A percentile compares a stretch with the other conserved stretches of the same genome.
These are phyloP conservation scores for Odontocolon sp. DNA, from an alignment of 2,888 invertebrate genomes.

Conservation along the genomic window DNA sequence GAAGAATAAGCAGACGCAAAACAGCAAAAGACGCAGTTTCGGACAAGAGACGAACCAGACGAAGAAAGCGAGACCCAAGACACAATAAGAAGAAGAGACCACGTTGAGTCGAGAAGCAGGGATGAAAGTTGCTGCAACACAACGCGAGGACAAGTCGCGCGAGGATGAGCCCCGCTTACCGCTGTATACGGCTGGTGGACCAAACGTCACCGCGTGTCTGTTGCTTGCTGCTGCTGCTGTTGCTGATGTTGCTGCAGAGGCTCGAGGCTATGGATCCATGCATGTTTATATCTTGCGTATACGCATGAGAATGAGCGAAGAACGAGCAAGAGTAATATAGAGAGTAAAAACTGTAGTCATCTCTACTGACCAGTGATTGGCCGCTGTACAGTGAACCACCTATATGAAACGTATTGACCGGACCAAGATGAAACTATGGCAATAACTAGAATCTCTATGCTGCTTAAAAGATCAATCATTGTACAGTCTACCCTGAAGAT, in stretches of 20 bases:
- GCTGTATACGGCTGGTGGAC: slow-evolving; percentile 35
- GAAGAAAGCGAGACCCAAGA: not conserved
- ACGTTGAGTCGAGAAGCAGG: slow-evolving; percentile 33
- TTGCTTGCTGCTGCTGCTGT: slow-evolving; percentile 44
- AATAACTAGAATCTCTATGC: too few relatives aligned
- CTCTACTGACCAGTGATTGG: too few relatives aligned
- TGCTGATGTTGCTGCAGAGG: slow-evolving; percentile 61
- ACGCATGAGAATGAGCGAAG: slow-evolving; percentile 27
- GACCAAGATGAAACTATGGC: too few relatives aligned
- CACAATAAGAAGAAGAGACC: slow-evolving; percentile 12
- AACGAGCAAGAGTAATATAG: slow-evolving; percentile 37
- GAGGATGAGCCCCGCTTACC: slow-evolving; percentile 29
- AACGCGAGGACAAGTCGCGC: slow-evolving; percentile 47
- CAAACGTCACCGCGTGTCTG: slow-evolving; percentile 36
- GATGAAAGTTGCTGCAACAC: slow-evolving; percentile 41
- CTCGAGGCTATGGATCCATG: slow-evolving; percentile 32
- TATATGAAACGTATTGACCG: too few relatives aligned
- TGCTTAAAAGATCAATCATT: too few relatives aligned
- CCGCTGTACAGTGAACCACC: too few relatives aligned
- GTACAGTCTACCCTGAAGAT: too few relatives aligned
- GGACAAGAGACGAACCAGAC: too few relatives aligned
- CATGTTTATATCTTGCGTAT: slow-evolving; percentile 29
- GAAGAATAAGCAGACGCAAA: slow-evolving; percentile 33
- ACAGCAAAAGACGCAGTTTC: not conserved
- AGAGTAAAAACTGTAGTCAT: too few relatives aligned